These are phyloP conservation scores for Lasaia peninsularis DNA, from an alignment of 1,140 invertebrate genomes.

Conservation along the genomic window DNA sequence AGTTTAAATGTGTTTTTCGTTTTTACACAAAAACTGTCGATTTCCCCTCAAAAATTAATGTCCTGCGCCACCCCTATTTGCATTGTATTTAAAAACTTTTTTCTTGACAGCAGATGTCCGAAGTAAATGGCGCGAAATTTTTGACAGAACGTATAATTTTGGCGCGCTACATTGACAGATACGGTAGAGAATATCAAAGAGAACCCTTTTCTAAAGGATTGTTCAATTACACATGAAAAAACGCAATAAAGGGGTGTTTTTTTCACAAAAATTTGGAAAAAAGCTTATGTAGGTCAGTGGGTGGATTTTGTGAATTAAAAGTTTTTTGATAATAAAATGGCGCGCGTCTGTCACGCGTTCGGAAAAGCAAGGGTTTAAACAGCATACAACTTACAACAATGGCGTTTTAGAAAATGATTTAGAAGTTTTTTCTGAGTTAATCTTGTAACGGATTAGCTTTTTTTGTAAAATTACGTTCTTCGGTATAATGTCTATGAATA, in stretches of 20 bases:
- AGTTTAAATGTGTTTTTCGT: slow-evolving; percentile 69
- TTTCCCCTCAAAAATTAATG: slow-evolving; percentile 74
- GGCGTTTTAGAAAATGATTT: slow-evolving; percentile 68
- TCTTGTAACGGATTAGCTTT: slow-evolving; percentile 53
- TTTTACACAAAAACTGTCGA: slow-evolving; percentile 62
- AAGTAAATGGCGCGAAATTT: slow-evolving; percentile 72
- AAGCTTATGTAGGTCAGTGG: slow-evolving; percentile 69
- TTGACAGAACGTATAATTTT: slow-evolving; percentile 72
- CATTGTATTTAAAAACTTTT: slow-evolving; percentile 68
- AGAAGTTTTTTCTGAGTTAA: slow-evolving; percentile 47
- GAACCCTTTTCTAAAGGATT: slow-evolving; percentile 74
- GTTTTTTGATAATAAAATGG: slow-evolving; percentile 55
- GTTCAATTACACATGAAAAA: slow-evolving; percentile 66
- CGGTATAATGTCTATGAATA: slow-evolving; percentile 41
- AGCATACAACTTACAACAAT: slow-evolving; percentile 45
- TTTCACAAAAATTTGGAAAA: slow-evolving; percentile 63
- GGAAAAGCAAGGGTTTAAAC: slow-evolving; percentile 68
- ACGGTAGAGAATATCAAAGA: slow-evolving; percentile 46
- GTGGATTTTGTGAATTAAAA: slow-evolving; percentile 58
- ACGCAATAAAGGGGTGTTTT: slow-evolving; percentile 59
- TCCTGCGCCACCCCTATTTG: slow-evolving; percentile 68
- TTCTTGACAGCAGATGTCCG: slow-evolving; percentile 63
- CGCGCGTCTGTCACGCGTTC: slow-evolving; percentile 62
- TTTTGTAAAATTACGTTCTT: slow-evolving; percentile 43
- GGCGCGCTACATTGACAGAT: slow-evolving; percentile 58